Percentiles rank a stretch among this genome's conserved stretches.
Evolutionary conservation across 37 sponge, comb jelly and placozoan species (phyloP).

Genomic region (Hexactinellida sp.): DNA sequence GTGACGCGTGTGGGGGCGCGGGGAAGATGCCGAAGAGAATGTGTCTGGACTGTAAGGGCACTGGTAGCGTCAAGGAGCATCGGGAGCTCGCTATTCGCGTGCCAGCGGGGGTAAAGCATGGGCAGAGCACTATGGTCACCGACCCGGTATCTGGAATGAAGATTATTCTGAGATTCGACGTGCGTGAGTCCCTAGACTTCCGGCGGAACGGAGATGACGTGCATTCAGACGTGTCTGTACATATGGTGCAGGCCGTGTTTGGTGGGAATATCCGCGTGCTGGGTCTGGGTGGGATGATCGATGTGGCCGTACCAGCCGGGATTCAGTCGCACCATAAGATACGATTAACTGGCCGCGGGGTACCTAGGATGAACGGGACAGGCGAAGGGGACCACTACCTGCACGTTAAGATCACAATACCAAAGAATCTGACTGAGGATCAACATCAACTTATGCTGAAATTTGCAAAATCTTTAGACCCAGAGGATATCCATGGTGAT

Average conservation of each 20-base stretch:
- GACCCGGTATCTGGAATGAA: not conserved
- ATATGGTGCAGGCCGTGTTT: constrained; percentile 44
- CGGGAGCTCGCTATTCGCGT: not conserved
- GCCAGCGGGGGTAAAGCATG: not conserved
- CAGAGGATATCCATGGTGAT: constrained; percentile 1
- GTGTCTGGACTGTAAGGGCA: not conserved
- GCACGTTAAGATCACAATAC: constrained; percentile 66
- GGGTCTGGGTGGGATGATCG: constrained; percentile 63
- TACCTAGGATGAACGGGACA: constrained; percentile 52
- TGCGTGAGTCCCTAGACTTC: constrained; percentile 43
- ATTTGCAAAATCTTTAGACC: not conserved
- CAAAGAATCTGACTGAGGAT: constrained; percentile 42
- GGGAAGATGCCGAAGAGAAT: not conserved
- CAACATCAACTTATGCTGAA: not conserved
- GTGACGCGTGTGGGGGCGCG: not conserved
- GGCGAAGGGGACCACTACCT: constrained; percentile 83
- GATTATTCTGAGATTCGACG: constrained; percentile 20
- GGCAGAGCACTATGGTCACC: not conserved
- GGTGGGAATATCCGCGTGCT: constrained; percentile 57
- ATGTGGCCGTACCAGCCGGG: constrained; percentile 74
- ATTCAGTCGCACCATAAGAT: constrained; percentile 73
- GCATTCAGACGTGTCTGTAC: constrained; percentile 49
- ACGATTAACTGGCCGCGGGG: constrained; percentile 52
- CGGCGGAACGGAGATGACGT: constrained; percentile 66
- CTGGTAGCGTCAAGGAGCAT: not conserved